Evolutionary conservation across 2,113 vertebrate genomes (phyloP), one percentile per base, ranked within the genome.

Genomic region (Planiliza haematocheilus): DNA sequence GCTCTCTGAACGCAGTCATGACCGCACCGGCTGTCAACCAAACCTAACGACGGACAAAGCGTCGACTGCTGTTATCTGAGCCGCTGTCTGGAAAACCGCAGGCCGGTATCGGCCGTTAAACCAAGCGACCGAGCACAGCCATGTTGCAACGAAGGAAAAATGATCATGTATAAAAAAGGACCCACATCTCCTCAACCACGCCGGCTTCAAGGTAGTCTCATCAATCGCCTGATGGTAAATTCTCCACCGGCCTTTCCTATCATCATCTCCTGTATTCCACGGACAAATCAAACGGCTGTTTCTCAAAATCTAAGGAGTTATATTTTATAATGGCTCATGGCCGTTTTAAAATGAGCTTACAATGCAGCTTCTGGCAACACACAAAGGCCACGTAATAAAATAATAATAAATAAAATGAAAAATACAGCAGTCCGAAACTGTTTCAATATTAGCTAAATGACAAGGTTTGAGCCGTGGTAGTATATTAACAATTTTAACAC

Each of bases 151-250:
- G 69, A 74, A 79, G 61, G 45, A 51, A 70, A 69, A 52, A 52
- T 20, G 36, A 50, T 61, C 39, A 77, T 46, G 34, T 59, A 17
- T 46, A 49, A 70, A 66, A n/a, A 67, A 89, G 89, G 91, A 91
- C 90, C 91, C 84, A 55, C 83, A 81, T 86, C 68, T 59, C 68
- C 74, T 70, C 46, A 77, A 74, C 53, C 79, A 78, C 88, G 82
- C 81, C 76, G 84, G 75, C 79, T 55, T 52, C 39, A 57, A 79
- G 89, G 89, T 84, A 74, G 88, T 8, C 89, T 65, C 79, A 72
- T 72, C 56, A 75, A 74, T 66, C 66, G 91, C 91, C 92, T 93
- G 90, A 88, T 42, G 18, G 77, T 38, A 86, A 91, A 82, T 66
- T 62, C 24, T n/a, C n/a, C n/a, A n/a, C n/a, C n/a, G n/a, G n/a